Evolutionary conservation across 1,140 invertebrate species (phyloP).

Genomic region (Drosophila sproati): DNA sequence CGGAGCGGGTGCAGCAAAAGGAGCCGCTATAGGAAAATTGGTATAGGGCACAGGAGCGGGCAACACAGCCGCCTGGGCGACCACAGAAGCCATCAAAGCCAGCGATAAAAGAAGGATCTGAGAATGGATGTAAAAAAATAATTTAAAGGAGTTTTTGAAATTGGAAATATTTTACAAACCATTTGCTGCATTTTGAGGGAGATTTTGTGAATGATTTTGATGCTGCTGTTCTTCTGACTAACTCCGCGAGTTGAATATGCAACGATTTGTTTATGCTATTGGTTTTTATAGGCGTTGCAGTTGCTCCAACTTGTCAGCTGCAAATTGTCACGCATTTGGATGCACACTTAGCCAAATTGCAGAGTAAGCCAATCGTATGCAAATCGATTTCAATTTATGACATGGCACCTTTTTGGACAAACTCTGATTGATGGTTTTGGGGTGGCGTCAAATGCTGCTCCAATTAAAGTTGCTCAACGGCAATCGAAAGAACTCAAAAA

Average conservation of each 20-base stretch:
- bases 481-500: neutral
- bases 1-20: constrained; percentile 28
- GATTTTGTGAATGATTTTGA: neutral
- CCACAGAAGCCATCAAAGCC: constrained; percentile 36
- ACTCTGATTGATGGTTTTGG: constrained; percentile 5
- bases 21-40: constrained; percentile 9
- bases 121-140: neutral
- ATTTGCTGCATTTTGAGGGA: constrained; percentile 44
- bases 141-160: neutral
- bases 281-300: constrained; percentile 55
- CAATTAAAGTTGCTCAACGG: neutral
- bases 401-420: constrained; percentile 13
- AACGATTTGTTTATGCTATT: neutral
- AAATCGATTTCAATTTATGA: constrained; percentile 27
- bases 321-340: constrained; percentile 50
- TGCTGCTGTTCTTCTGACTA: constrained; percentile 10
- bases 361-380: constrained; percentile 18
- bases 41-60: constrained; percentile 20
- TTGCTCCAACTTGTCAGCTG: constrained; percentile 39
- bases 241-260: constrained; percentile 36
- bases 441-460: neutral
- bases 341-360: constrained; percentile 53
- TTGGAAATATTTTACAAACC: constrained; percentile 9
- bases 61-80: constrained; percentile 24
- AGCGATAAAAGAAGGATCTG: constrained; percentile 40